Base-by-base conservation (phyloP, 2,888 invertebrate genomes). In the Thymelicus sylvestris region DNA sequence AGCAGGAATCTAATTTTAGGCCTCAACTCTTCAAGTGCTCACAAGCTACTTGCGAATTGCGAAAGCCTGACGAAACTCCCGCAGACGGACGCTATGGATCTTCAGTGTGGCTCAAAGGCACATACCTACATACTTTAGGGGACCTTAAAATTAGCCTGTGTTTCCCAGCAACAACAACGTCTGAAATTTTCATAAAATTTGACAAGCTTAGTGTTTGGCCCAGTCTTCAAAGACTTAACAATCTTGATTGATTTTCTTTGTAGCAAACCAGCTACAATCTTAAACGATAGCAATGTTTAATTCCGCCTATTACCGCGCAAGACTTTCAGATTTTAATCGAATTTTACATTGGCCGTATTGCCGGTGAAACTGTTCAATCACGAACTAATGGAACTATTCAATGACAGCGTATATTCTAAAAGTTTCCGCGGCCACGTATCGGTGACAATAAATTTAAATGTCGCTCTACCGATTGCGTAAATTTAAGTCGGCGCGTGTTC, bases 81-180 rank as follows among this genome's bases (percentile, higher is more conserved):
- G 71, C 71, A 71, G 71, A 66, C 66, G 71, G 66, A 62, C 71
- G 71, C 55, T 71, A 71, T 71, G 66, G 71, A 62, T 71, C 71
- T 71, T 71, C 66, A 66, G 71, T 71, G 61, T 47, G 55, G 71
- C 71, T 71, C 71, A 71, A 71, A 71, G 71, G 71, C 61, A 66
- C 71, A 71, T 71, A 71, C 71, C 71, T 71, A 71, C 70, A 71
- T 71, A 71, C 60, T 70, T 70, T 70, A 61, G 70, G 31, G 70
- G 65, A 65, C 70, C 70, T 70, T 70, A 65, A 70, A 70, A 70
- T 70, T 70, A 65, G 70, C 65, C 70, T 60, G 50, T 60, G 60
- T 65, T 64, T 65, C 70, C 59, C 52, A 65, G 60, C 70, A 52
- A 60, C 69, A 65, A 41, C 65, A 41, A 65, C 60, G 70, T 65